phyloP scores from a whole-genome alignment of 2,888 invertebrate species.

The Ferdinandea cuprea region DNA sequence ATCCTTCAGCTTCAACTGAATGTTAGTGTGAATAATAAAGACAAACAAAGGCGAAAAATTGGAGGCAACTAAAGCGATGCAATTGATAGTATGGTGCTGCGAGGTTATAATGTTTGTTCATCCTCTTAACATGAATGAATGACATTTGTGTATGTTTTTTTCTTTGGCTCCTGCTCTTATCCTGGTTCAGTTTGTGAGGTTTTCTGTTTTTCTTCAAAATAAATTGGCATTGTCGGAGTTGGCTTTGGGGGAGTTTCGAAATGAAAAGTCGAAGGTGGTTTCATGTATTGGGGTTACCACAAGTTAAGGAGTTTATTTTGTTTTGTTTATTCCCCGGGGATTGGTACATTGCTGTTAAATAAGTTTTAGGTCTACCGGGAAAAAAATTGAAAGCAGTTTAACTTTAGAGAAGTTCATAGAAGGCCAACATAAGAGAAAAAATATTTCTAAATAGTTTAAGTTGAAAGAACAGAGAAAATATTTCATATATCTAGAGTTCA shows the following conservation, averaged over 20 bases:
- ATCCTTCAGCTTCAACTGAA: constrained; percentile 27
- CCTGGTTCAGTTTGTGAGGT: background rate
- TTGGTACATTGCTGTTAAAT: no score
- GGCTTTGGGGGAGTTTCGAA: background rate
- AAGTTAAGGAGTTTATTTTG: constrained; percentile 22
- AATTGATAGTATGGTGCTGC: constrained; percentile 42
- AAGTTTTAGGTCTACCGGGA: no score
- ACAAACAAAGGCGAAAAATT: constrained; percentile 29
- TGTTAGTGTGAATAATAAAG: constrained; percentile 14
- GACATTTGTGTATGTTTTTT: constrained; percentile 28
- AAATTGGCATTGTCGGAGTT: background rate
- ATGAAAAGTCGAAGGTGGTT: no score
- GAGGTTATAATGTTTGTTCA: constrained; percentile 41
- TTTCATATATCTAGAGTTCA: no score
- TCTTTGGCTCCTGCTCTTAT: background rate
- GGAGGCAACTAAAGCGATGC: constrained; percentile 43
- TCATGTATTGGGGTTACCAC: constrained; percentile 3
- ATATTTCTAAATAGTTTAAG: no score
- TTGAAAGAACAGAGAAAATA: no score
- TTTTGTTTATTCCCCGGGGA: no score
- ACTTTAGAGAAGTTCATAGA: no score
- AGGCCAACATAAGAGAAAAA: no score
- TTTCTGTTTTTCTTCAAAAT: background rate
- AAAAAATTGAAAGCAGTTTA: no score
- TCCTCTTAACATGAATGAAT: constrained; percentile 33